Conservation (phyloP, 2,888 invertebrate species). For the Noctua janthe region DNA sequence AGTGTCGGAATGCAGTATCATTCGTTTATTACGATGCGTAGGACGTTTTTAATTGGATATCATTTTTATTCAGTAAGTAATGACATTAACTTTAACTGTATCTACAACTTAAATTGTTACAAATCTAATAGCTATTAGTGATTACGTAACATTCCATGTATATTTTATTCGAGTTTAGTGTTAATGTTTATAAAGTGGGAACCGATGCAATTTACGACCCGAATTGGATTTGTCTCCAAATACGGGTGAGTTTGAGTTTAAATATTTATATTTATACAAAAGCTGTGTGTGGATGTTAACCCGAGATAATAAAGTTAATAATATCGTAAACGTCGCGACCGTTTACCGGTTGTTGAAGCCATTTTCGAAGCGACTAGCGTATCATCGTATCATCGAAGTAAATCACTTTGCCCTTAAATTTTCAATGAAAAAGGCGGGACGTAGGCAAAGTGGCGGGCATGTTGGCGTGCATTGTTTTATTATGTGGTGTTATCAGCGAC, state of each 20-base stretch:
- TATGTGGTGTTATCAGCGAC: constrained; percentile 74
- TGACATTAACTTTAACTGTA: constrained; percentile 73
- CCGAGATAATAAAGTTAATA: constrained; percentile 41
- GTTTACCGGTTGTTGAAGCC: constrained; percentile 18
- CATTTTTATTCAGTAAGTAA: constrained; percentile 77
- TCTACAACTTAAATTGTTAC: constrained; percentile 73
- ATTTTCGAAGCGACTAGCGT: constrained; percentile 30
- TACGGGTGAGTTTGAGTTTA: constrained; percentile 34
- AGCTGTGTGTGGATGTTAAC: constrained; percentile 25
- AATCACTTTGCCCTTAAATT: constrained; percentile 64
- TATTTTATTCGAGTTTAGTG: constrained; percentile 67
- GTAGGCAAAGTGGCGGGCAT: constrained; percentile 59
- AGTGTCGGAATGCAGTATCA: constrained; percentile 68
- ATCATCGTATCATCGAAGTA: constrained; percentile 48
- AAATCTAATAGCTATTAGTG: constrained; percentile 73
- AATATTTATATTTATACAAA: constrained; percentile 24
- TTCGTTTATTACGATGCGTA: constrained; percentile 76
- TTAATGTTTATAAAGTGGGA: constrained; percentile 59
- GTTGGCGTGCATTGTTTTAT: constrained; percentile 76
- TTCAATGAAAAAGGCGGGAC: constrained; percentile 65
- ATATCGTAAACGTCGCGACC: constrained; percentile 34
- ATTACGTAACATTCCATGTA: constrained; percentile 71
- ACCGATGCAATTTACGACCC: constrained; percentile 34
- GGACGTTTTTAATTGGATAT: constrained; percentile 84
- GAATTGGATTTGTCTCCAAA: constrained; percentile 38